Conservation (phyloP, 2,113 vertebrate genomes). For the Eleginops maclovinus region DNA sequence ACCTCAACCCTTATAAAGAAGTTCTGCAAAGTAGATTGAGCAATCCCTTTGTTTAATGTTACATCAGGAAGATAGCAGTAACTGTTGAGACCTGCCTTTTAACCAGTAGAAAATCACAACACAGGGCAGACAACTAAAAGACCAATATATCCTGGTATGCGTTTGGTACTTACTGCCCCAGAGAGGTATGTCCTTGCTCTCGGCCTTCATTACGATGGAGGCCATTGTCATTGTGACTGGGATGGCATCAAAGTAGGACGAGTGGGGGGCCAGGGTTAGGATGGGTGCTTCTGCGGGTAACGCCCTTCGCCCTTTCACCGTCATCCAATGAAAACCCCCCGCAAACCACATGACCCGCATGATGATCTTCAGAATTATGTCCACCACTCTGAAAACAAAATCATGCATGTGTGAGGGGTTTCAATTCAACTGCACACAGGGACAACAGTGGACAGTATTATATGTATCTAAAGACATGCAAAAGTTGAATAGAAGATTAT, state of each 20-base stretch:
- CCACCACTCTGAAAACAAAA: constrained; percentile 87
- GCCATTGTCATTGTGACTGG: constrained; percentile 98
- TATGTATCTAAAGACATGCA: background rate
- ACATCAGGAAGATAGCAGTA: background rate
- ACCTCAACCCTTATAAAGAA: background rate
- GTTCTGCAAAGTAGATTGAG: background rate
- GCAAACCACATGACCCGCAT: constrained; percentile 99
- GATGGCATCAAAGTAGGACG: constrained; percentile 98
- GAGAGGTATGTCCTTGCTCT: constrained; percentile 97
- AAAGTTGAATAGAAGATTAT: background rate
- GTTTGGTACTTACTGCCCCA: constrained; percentile 95
- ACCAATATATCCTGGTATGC: background rate
- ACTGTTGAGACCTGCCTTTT: background rate
- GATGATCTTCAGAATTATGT: constrained; percentile 90
- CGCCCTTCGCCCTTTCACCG: constrained; percentile 91
- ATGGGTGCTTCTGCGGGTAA: constrained; percentile 91
- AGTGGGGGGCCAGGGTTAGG: constrained; percentile 94
- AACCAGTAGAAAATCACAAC: background rate
- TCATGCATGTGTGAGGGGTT: constrained; percentile 10
- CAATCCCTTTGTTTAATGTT: background rate
- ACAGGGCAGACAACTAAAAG: background rate
- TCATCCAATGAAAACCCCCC: constrained; percentile 95
- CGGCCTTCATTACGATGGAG: constrained; percentile 97
- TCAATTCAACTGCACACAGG: background rate
- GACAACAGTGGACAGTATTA: background rate